These are phyloP conservation scores for Brachyrhaphis roseni DNA, from an alignment of 2,797 vertebrate genomes.

Conservation along the genomic window DNA sequence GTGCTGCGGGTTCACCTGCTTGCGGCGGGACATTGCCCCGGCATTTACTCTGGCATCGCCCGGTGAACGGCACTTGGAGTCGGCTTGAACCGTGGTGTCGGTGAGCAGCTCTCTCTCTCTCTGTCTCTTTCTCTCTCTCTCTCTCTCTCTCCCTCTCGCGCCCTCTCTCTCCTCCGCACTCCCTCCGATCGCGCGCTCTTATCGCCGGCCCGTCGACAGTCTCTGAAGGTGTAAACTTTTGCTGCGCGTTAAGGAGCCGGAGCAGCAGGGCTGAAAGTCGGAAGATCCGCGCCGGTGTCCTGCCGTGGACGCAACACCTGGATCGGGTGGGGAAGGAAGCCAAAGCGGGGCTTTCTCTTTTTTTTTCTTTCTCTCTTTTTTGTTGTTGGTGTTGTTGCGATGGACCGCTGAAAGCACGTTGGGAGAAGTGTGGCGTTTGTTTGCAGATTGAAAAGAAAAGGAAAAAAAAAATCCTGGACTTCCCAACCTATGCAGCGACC, in stretches of 20 bases:
- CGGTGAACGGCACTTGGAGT: conserved; percentile 90
- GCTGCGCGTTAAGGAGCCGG: conserved; percentile 37
- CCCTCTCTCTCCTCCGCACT: neutral
- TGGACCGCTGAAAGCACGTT: conserved; percentile 23
- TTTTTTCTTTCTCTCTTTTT: neutral
- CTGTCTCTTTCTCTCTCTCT: conserved; percentile 10
- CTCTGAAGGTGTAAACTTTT: conserved; percentile 38
- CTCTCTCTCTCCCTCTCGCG: neutral
- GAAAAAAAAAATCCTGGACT: conserved; percentile 61
- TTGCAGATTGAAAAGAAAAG: conserved; percentile 1
- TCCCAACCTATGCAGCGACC: conserved; percentile 67
- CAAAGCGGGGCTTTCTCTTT: conserved; percentile 41
- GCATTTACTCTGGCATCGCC: conserved; percentile 99
- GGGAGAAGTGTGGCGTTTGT: conserved; percentile 41
- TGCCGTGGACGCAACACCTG: conserved; percentile 68
- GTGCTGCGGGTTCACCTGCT: conserved; percentile 99
- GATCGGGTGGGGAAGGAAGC: conserved; percentile 46
- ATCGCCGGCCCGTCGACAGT: conserved; percentile 17
- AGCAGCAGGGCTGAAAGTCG: conserved; percentile 40
- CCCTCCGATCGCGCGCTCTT: conserved; percentile 7
- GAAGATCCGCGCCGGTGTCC: conserved; percentile 61
- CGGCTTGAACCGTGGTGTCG: conserved; percentile 85
- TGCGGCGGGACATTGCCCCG: conserved; percentile 99
- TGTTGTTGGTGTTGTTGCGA: neutral
- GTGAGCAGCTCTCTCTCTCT: conserved; percentile 44